Evolutionary conservation across 2,113 vertebrate genomes (phyloP).

Genomic region (Xyrauchen texanus): DNA sequence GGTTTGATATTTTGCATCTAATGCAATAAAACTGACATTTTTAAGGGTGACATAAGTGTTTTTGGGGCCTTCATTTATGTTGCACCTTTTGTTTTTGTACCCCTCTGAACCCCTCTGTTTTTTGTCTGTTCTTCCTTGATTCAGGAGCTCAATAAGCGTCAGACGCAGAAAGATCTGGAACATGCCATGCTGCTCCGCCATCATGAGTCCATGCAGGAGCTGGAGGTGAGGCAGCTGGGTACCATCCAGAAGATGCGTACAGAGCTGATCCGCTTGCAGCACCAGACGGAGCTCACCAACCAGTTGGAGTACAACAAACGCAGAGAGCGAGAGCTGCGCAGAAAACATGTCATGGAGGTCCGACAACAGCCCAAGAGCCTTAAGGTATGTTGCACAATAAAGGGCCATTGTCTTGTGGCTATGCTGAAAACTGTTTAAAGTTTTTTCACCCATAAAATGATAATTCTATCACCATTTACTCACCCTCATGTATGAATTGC

Average conservation of each 20-base stretch:
- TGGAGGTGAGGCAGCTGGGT: conserved; percentile 95
- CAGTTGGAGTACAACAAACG: conserved; percentile 99
- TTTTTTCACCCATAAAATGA: too few relatives aligned
- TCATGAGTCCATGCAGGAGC: conserved; percentile 98
- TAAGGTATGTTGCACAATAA: conserved; percentile 83
- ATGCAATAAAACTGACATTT: too few relatives aligned
- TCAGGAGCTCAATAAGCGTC: conserved; percentile 96
- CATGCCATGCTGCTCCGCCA: conserved; percentile 97
- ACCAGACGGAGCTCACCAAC: conserved; percentile 98
- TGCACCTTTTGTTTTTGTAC: too few relatives aligned
- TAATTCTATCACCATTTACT: too few relatives aligned
- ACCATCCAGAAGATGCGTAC: conserved; percentile 94
- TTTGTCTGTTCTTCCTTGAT: background rate
- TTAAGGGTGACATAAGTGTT: too few relatives aligned
- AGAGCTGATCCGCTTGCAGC: conserved; percentile 93
- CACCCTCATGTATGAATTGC: too few relatives aligned
- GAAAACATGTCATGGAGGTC: conserved; percentile 98
- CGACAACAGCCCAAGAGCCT: conserved; percentile 98
- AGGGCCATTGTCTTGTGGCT: too few relatives aligned
- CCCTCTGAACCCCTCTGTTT: too few relatives aligned
- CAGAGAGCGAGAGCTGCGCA: conserved; percentile 90
- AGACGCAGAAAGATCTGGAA: conserved; percentile 97
- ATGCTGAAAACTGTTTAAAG: too few relatives aligned
- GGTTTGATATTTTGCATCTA: too few relatives aligned
- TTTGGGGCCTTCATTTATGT: too few relatives aligned